Conservation (phyloP, 2,888 invertebrate genomes). For the Cantharis flavilabris region DNA sequence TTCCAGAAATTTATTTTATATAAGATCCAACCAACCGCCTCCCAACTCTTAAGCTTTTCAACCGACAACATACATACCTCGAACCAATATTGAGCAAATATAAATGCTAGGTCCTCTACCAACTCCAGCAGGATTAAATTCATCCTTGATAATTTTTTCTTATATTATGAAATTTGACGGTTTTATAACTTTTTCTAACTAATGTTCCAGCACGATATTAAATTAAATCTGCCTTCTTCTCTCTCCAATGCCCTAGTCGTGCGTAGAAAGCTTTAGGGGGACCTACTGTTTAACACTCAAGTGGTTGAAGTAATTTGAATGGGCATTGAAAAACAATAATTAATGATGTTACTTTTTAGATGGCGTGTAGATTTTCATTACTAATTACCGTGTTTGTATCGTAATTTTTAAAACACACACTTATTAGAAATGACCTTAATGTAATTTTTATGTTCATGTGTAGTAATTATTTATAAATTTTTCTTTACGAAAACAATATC, state of each 20-base stretch:
- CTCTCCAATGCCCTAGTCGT: no score
- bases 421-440: constrained; percentile 3
- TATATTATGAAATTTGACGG: neutral
- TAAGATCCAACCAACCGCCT: neutral
- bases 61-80: no score
- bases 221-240: neutral
- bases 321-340: neutral
- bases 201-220: neutral
- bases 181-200: neutral
- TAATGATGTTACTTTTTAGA: neutral
- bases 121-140: neutral
- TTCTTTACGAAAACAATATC: neutral
- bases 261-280: no score
- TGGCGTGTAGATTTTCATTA: constrained; percentile 1
- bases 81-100: no score
- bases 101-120: neutral
- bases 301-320: neutral
- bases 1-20: neutral
- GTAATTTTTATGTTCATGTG: neutral
- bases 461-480: constrained; percentile 2
- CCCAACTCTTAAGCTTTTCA: neutral
- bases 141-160: neutral
- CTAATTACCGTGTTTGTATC: constrained; percentile 1
- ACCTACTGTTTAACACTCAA: no score
- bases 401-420: constrained; percentile 1